phyloP scores from a whole-genome alignment of 35 echinoderm and acorn worm species.

The Ophiothrix spiculata region DNA sequence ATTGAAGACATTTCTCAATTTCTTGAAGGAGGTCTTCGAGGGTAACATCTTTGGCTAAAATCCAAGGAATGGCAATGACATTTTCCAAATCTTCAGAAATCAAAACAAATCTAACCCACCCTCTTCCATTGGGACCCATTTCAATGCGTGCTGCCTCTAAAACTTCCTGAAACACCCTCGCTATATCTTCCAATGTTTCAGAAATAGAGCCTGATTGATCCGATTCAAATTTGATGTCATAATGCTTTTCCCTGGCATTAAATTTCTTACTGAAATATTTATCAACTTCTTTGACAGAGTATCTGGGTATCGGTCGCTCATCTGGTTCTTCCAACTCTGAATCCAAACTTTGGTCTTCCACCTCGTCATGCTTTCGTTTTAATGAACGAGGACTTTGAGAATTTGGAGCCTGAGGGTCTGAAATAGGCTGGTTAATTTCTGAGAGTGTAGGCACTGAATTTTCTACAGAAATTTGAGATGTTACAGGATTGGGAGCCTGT shows the following conservation, averaged over 20 bases:
- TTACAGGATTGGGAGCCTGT: no score
- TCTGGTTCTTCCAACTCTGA: no score
- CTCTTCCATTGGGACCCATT: no score
- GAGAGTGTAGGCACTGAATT: no score
- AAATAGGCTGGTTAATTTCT: no score
- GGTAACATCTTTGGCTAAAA: slow-evolving; percentile 25
- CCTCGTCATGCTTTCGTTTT: no score
- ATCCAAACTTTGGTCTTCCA: no score
- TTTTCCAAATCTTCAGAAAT: slow-evolving; percentile 31
- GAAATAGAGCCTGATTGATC: neutral
- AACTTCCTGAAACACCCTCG: neutral
- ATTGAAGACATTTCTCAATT: slow-evolving; percentile 44
- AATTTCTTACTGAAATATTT: neutral
- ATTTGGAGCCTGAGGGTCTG: no score
- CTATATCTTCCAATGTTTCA: neutral
- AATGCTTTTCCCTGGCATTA: neutral
- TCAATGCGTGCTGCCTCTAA: slow-evolving; percentile 8
- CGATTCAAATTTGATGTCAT: neutral
- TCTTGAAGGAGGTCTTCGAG: slow-evolving; percentile 20
- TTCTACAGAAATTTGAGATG: no score
- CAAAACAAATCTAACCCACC: slow-evolving; percentile 40
- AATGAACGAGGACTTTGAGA: no score
- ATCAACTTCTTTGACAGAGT: neutral
- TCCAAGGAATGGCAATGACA: slow-evolving; percentile 42
- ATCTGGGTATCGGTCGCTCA: neutral